Evolutionary conservation across 2,797 vertebrate genomes (phyloP).

Genomic region (Microchirus variegatus): DNA sequence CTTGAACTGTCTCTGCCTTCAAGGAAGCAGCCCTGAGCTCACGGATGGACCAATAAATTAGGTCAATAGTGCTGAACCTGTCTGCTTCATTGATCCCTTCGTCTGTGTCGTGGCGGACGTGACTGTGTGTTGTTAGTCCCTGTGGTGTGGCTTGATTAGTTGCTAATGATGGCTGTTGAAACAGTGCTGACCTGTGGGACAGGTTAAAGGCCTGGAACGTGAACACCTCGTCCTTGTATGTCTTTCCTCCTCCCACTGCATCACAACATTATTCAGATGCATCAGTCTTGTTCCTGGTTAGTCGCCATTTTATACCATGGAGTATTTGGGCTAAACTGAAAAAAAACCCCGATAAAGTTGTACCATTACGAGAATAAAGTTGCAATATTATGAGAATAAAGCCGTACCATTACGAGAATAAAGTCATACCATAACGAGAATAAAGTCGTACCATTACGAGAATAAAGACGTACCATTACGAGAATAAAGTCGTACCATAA

Average conservation of each 20-base stretch:
- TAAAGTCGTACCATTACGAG: no score
- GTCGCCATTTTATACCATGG: not conserved
- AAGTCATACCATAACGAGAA: no score
- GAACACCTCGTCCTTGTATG: not conserved
- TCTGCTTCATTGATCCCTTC: conserved; percentile 11
- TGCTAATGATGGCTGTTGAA: conserved; percentile 24
- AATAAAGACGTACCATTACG: no score
- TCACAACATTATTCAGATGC: not conserved
- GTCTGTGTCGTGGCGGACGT: conserved; percentile 11
- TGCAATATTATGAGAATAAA: no score
- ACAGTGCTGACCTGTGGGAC: conserved; percentile 6
- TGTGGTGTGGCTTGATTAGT: conserved; percentile 37
- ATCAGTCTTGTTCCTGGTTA: not conserved
- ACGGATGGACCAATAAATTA: conserved; percentile 21
- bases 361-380: no score
- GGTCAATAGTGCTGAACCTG: conserved; percentile 7
- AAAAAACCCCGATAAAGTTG: no score
- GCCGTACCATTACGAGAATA: no score
- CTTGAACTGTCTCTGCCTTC: conserved; percentile 46
- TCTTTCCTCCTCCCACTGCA: not conserved
- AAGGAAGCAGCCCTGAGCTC: conserved; percentile 11
- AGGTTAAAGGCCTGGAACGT: conserved; percentile 11
- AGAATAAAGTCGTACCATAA: no score
- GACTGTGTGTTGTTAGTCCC: conserved; percentile 1
- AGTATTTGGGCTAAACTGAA: no score